Base-by-base conservation (phyloP, 2,888 invertebrate species). In the Rhabditophanes sp. region DNA sequence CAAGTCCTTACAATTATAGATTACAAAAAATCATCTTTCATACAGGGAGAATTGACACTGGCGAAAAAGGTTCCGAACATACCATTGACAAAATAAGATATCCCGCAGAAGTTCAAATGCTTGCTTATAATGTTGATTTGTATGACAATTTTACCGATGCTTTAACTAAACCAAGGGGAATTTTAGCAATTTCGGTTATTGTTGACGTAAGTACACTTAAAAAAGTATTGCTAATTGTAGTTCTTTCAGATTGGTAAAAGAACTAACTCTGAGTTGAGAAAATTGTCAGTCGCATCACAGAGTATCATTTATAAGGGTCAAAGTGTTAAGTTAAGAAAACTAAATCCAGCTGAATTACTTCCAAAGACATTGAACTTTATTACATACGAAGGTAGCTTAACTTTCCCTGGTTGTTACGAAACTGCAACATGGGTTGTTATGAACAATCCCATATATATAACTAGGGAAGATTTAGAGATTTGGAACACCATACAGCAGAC, bases 341-440 rank as follows among this genome's bases (percentile, higher is more conserved):
- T n/a, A n/a, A n/a, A 82, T 27, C 79, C 88, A 51, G 76, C 78
- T 57, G 78, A 78, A 35, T 72, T 90, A 35, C 74, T 93, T 56
- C 90, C 93, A 44, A 78, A 79, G 65, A 90, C 85, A 26, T 78
- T 79, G 57, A 80, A 82, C 66, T 96, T 85, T 71, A 81, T 96
- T 73, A 93, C 93, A 19, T 96, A 60, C 34, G 60, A 60, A 20
- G 50, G 52, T 15, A 56, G 55, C 5, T 30, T 52, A n/a, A 67
- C 69, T 3, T 60, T 57, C 30, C 69, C 69, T 0, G 69, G 88
- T 30, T 96, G 93, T 70, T 84, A 88, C 80, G 93, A 96, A 71
- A 90, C 90, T n/a, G 84, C 88, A 23, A 84, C 88, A 39, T 96
- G 93, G 93, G 78, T 93, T 64, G 82, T 96, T 61, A 77, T 87